Evolutionary conservation across 2,888 invertebrate species (phyloP), one percentile per base, ranked within the genome.

Genomic region (Tipula lateralis): DNA sequence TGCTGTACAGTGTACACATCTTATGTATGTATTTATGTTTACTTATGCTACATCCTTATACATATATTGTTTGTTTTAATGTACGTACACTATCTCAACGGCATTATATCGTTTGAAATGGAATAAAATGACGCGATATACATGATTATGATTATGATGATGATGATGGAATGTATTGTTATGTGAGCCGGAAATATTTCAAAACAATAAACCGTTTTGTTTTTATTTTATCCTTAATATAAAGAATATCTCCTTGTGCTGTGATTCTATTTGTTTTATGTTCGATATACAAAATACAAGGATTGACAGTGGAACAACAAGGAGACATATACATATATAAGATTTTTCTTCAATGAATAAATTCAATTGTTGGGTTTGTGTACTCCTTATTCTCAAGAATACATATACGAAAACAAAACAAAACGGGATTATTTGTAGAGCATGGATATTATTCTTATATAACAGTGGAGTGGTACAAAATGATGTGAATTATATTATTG

Each of bases 81-180:
- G 66, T 19, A 39, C 13, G 39, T 44, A 44, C n/a, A 16, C n/a
- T 24, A 66, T 66, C 66, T 24, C n/a, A 50, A 50, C 44, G 6
- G 16, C 44, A 50, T 39, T n/a, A 3, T 13, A 32, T 36, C n/a
- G 16, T 50, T 50, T 50, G 66, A 24, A 66, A 24, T 66, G 24
- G 13, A 66, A 66, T 66, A 66, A 66, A 66, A 66, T 66, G 66
- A 19, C 66, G 66, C 66, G 66, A 66, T 66, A 66, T 24, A 19
- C 66, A 66, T 66, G 66, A 66, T 66, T 66, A 66, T 66, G 66
- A 66, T 66, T 66, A 66, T 66, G 66, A 66, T 66, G 19, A 66
- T 66, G 66, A 66, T 24, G 66, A 66, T 66, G 66, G 66, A 66
- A 66, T 24, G 66, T 66, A 66, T 66, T 66, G 24, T 66, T 66